Evolutionary conservation across 1,140 invertebrate genomes (phyloP).

Genomic region (Acyrthosiphon pisum): DNA sequence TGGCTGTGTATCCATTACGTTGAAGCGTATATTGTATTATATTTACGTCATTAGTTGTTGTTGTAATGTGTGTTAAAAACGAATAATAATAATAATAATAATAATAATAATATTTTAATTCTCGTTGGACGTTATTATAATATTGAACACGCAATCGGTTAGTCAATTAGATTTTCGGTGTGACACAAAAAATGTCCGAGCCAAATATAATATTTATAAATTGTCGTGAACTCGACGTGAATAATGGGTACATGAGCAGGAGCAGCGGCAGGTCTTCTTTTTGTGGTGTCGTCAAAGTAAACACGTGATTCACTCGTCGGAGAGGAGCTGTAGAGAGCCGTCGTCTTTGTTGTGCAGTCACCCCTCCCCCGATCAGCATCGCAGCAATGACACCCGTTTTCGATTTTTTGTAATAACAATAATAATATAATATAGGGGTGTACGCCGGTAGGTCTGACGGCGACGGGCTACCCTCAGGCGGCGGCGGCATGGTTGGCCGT

Average conservation of each 20-base stretch:
- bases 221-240: neutral
- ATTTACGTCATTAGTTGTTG: neutral
- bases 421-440: slow-evolving; percentile 25
- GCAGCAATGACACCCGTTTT: neutral
- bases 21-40: neutral
- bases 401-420: slow-evolving; percentile 26
- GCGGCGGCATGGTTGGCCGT: neutral
- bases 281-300: slow-evolving; percentile 18
- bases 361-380: neutral
- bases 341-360: neutral
- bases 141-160: neutral
- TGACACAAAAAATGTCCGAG: neutral
- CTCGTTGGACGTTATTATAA: neutral
- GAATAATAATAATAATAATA: neutral
- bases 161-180: neutral
- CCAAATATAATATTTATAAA: neutral
- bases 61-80: neutral
- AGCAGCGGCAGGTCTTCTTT: slow-evolving; percentile 8
- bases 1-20: neutral
- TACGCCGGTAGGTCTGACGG: neutral
- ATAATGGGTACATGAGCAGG: neutral
- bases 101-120: neutral
- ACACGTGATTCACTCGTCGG: slow-evolving; percentile 32
- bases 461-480: neutral
- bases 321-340: neutral